A percentile compares a stretch with the other conserved stretches of the same genome.
Conservation (phyloP, 2,888 invertebrate genomes). For the Drosophila suboccidentalis region DNA sequence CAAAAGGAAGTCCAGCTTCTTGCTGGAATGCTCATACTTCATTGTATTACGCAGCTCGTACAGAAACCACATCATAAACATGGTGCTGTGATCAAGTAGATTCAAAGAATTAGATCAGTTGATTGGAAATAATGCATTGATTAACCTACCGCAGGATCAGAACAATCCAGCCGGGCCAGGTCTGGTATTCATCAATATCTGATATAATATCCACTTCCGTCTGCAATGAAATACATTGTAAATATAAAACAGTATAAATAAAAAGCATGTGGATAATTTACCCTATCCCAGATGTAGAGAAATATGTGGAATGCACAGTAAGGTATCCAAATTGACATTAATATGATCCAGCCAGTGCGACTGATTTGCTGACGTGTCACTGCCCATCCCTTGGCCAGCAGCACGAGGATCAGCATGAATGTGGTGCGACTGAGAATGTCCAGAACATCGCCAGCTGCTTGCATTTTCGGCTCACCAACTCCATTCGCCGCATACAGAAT, state of each 20-base stretch:
- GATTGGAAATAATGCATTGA: neutral
- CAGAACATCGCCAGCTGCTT: conserved; percentile 95
- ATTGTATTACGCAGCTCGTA: conserved; percentile 91
- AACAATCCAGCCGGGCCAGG: conserved; percentile 98
- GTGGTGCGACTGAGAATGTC: conserved; percentile 97
- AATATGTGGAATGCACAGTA: conserved; percentile 96
- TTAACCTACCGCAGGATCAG: conserved; percentile 88
- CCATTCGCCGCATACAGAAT: conserved; percentile 97
- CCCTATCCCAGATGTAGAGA: conserved; percentile 98
- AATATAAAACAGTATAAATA: neutral
- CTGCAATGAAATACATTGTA: conserved; percentile 86
- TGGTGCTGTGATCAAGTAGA: conserved; percentile 86
- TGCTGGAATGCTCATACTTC: conserved; percentile 92
- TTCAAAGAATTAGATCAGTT: neutral
- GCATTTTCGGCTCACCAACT: conserved; percentile 92
- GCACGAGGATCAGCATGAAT: conserved; percentile 95
- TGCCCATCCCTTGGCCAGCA: conserved; percentile 98
- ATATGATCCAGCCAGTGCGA: conserved; percentile 89
- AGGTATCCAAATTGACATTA: conserved; percentile 92
- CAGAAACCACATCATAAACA: conserved; percentile 95
- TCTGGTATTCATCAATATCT: conserved; percentile 98
- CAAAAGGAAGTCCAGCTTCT: conserved; percentile 96
- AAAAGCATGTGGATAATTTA: conserved; percentile 83
- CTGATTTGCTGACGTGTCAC: conserved; percentile 95
- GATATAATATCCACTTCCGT: conserved; percentile 98